Percentiles rank a stretch among this genome's conserved stretches.
These are phyloP conservation scores for Augochlorella aurata DNA, from an alignment of 2,888 invertebrate genomes.

Conservation along the genomic window DNA sequence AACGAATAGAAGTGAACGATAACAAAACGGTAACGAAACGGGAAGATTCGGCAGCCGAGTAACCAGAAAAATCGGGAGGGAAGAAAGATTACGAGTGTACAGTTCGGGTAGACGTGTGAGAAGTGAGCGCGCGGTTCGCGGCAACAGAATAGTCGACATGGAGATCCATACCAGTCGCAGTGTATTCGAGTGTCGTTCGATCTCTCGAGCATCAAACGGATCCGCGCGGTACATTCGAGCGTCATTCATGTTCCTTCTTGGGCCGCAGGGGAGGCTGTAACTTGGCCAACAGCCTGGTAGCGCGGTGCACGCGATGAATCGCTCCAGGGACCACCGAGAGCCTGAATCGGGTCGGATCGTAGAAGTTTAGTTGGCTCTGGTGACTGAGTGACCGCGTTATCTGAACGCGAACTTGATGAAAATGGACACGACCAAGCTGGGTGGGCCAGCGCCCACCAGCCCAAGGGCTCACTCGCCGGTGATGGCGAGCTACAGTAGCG, in stretches of 20 bases:
- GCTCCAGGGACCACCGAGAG: conserved; percentile 60
- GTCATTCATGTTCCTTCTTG: conserved; percentile 71
- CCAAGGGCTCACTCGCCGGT: conserved; percentile 73
- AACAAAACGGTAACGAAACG: conserved; percentile 12
- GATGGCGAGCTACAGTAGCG: conserved; percentile 68
- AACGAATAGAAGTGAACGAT: neutral
- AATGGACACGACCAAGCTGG: conserved; percentile 77
- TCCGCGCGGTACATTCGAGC: conserved; percentile 58
- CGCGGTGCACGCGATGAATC: conserved; percentile 63
- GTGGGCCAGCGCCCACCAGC: conserved; percentile 71
- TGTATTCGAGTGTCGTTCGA: conserved; percentile 36
- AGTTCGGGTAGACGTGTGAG: neutral
- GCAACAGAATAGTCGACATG: conserved; percentile 48
- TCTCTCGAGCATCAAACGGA: conserved; percentile 37
- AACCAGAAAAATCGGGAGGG: neutral
- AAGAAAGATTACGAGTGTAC: neutral
- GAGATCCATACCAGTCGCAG: conserved; percentile 49
- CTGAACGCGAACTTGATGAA: conserved; percentile 47
- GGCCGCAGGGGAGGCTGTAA: conserved; percentile 68
- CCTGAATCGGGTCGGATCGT: conserved; percentile 40
- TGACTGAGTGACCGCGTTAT: conserved; percentile 12
- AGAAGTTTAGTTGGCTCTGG: conserved; percentile 39
- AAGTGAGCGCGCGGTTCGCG: conserved; percentile 37
- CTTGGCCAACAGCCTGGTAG: conserved; percentile 41
- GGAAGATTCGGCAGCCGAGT: neutral